Base-by-base conservation (phyloP, 2,113 vertebrate genomes). In the Mormyrus iriodes region DNA sequence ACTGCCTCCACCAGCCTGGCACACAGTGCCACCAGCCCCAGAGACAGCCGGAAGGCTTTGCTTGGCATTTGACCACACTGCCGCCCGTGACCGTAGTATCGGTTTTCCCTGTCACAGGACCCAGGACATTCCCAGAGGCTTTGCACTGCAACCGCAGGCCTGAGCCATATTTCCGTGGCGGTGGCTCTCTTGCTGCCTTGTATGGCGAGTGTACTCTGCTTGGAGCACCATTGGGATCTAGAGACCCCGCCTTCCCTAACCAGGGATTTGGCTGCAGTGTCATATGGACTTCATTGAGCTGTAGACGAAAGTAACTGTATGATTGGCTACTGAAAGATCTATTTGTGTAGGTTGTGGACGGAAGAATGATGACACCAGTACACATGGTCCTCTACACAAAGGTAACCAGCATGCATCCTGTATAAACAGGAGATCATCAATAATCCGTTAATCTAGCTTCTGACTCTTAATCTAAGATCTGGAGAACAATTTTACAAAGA, bases 111-210 rank as follows among this genome's bases (percentile, higher is more conserved):
- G 17, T 76, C 46, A 48, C 83, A 39, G 82, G 49, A 31, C 49
- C 83, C 55, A 31, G 42, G 31, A 19, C 89, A 86, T 89, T 89
- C 83, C 89, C 46, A 1, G 21, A 4, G 83, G 82, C 89, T 85
- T 86, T 69, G 55, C 83, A 51, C 83, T 42, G 39, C 3, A 8
- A 31, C 44, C 15, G 44, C 49, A 49, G 55, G 46, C 24, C 83
- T 17, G 42, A 39, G 83, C 89, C 53, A 61, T 86, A 35, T 89
- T 86, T 89, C 83, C 83, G 65, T 51, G 48, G 58, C 42, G 83
- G 13, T 39, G n/a, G 53, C 44, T 85, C 15, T 9, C 58, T 73
- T 15, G 1, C 7, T 21, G 27, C 53, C 55, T n/a, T 86, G 13
- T 49, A 61, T 69, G 88, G n/a, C 15, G 24, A 49, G 58, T 4